A percentile compares a stretch with the other conserved stretches of the same genome.
These are phyloP conservation scores for Neoniphon sammara DNA, from an alignment of 2,797 vertebrate genomes.

Conservation along the genomic window DNA sequence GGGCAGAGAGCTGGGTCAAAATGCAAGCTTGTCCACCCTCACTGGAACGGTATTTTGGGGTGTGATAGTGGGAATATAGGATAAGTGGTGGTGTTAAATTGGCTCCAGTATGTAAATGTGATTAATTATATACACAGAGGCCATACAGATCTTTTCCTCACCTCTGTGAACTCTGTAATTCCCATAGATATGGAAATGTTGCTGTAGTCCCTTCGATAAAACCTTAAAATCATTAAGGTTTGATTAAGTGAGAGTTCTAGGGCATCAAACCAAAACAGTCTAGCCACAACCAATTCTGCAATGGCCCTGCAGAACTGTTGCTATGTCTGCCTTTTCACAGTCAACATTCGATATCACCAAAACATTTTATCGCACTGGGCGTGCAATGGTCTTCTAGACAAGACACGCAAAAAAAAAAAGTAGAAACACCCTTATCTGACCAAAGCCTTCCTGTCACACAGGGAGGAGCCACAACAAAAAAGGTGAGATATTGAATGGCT, in stretches of 20 bases:
- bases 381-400: not conserved
- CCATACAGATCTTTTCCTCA: slow-evolving; percentile 10
- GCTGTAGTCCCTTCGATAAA: not conserved
- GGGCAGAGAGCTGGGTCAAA: slow-evolving; percentile 46
- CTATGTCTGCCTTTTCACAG: not conserved
- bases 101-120: slow-evolving; percentile 13
- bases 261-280: not conserved
- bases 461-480: slow-evolving; percentile 35
- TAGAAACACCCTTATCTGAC: not conserved
- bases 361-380: not conserved
- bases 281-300: not conserved
- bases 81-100: slow-evolving; percentile 2
- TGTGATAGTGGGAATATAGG: not conserved
- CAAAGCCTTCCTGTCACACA: slow-evolving; percentile 27
- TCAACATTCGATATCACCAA: not conserved
- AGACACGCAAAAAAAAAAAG: not conserved
- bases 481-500: slow-evolving; percentile 59
- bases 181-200: not conserved
- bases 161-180: not conserved
- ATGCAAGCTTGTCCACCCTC: slow-evolving; percentile 17
- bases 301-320: not conserved
- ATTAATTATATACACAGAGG: not conserved
- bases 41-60: slow-evolving; percentile 27
- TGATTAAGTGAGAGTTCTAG: not conserved
- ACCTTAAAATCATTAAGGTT: not conserved